phyloP scores from a whole-genome alignment of 2,888 invertebrate genomes.

The Dynastes tityus region DNA sequence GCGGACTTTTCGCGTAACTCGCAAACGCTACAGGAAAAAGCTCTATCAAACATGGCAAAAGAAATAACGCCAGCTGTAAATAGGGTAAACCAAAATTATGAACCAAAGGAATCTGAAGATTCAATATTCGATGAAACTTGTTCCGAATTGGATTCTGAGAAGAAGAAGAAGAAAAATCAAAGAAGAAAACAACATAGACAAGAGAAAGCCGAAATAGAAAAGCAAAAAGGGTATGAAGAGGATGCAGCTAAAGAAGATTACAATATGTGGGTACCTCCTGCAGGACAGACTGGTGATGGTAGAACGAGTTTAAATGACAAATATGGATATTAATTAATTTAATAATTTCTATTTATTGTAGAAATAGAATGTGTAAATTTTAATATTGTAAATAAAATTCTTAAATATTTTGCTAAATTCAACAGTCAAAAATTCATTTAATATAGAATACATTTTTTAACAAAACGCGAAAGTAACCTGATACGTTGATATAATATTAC shows the following conservation, averaged over 20 bases:
- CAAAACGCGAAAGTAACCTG: too few species aligned
- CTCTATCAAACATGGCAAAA: slow-evolving; percentile 7
- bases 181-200: slow-evolving; percentile 64
- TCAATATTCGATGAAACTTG: slow-evolving; percentile 51
- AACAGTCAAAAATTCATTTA: too few species aligned
- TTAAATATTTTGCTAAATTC: not conserved
- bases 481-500: too few species aligned
- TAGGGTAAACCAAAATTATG: slow-evolving; percentile 48
- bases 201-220: slow-evolving; percentile 62
- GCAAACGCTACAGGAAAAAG: slow-evolving; percentile 41
- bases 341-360: not conserved
- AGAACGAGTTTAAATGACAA: slow-evolving; percentile 84
- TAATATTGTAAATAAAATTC: slow-evolving; percentile 29
- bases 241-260: slow-evolving; percentile 76
- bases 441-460: too few species aligned
- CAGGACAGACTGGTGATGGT: slow-evolving; percentile 84
- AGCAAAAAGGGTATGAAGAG: slow-evolving; percentile 67
- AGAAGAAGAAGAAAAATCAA: slow-evolving; percentile 63
- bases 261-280: slow-evolving; percentile 85
- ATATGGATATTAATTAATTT: slow-evolving; percentile 81
- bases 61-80: slow-evolving; percentile 42
- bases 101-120: slow-evolving; percentile 53
- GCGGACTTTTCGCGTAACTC: slow-evolving; percentile 8
- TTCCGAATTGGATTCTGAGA: slow-evolving; percentile 55
- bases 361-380: not conserved